Evolutionary conservation across 2,888 invertebrate genomes (phyloP).

Genomic region (Pollenia amentaria): DNA sequence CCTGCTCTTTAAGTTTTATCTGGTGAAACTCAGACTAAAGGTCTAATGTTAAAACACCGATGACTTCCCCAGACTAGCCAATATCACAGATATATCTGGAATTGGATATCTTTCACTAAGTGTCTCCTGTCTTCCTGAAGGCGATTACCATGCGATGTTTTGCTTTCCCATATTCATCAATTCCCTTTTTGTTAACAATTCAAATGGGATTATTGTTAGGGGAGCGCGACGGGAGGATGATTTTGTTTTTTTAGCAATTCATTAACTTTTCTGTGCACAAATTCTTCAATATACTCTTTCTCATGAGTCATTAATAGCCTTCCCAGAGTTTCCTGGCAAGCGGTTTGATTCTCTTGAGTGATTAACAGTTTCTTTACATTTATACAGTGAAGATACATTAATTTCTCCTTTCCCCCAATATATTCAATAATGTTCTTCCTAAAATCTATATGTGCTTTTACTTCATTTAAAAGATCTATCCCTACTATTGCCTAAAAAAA

Average conservation of each 20-base stretch:
- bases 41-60: not conserved
- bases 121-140: not conserved
- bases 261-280: not conserved
- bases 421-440: not conserved
- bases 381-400: too few species aligned
- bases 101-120: slow-evolving; percentile 4
- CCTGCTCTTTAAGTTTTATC: too few species aligned
- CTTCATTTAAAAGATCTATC: not conserved
- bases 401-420: not conserved
- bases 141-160: not conserved
- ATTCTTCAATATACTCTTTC: not conserved
- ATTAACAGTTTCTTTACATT: too few species aligned
- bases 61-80: not conserved
- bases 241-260: not conserved
- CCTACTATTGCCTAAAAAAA: not conserved
- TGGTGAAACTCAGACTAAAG: not conserved
- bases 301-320: too few species aligned
- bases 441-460: slow-evolving; percentile 1
- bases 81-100: not conserved
- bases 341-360: too few species aligned
- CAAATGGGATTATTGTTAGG: too few species aligned
- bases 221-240: not conserved
- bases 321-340: too few species aligned
- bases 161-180: not conserved
- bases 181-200: too few species aligned